Evolutionary conservation across 2,797 vertebrate species (phyloP).

Genomic region (Selene dorsalis): DNA sequence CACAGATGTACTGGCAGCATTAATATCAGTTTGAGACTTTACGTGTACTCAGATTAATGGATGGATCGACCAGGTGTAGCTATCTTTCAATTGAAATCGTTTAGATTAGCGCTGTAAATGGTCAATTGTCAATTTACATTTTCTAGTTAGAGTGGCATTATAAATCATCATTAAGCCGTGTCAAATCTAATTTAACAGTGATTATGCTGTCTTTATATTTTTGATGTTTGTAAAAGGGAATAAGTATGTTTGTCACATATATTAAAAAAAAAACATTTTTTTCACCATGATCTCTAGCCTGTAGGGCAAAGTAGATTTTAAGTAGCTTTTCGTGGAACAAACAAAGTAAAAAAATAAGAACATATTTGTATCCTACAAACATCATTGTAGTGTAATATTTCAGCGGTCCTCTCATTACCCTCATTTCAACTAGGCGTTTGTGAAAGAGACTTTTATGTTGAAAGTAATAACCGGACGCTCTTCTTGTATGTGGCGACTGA

Average conservation of each 20-base stretch:
- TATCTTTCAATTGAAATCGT: neutral
- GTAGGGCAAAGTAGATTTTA: neutral
- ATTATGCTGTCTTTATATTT: neutral
- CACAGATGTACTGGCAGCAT: neutral
- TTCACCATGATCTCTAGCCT: neutral
- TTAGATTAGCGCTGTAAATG: neutral
- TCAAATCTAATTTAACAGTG: neutral
- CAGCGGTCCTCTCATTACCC: too few species aligned
- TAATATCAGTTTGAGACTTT: too few species aligned
- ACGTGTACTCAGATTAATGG: neutral
- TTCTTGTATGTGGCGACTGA: too few species aligned
- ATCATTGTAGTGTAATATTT: neutral
- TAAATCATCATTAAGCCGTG: neutral
- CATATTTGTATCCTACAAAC: neutral
- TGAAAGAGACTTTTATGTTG: constrained; percentile 35
- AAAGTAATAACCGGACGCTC: constrained; percentile 29
- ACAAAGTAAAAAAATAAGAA: too few species aligned
- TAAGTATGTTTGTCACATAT: neutral
- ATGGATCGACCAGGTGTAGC: too few species aligned
- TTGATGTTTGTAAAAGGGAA: neutral
- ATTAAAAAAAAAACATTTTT: neutral
- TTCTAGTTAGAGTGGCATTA: neutral
- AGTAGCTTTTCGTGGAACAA: accelerated
- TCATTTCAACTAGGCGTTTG: neutral
- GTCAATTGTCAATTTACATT: too few species aligned